Conservation (phyloP, 1,140 invertebrate genomes). For the Neuroterus valhalla region DNA sequence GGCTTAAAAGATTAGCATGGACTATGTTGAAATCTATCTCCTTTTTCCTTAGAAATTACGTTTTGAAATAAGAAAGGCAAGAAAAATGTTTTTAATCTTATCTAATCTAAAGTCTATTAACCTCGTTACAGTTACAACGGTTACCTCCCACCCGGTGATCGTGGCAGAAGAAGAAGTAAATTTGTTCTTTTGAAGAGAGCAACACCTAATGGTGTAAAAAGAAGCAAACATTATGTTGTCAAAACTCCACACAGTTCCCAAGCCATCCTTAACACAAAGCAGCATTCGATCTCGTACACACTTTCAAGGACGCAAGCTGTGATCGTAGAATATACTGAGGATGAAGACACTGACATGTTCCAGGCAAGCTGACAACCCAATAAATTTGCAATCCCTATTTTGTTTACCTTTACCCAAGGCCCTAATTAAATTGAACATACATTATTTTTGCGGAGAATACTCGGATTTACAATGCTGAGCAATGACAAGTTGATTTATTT, state of each 20-base stretch:
- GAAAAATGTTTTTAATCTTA: slow-evolving; percentile 22
- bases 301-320: slow-evolving; percentile 96
- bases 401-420: not conserved
- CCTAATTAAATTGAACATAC: slow-evolving; percentile 2
- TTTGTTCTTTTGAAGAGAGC: slow-evolving; percentile 91
- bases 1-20: not conserved
- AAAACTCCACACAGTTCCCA: slow-evolving; percentile 92
- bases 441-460: slow-evolving; percentile 16
- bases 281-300: slow-evolving; percentile 98
- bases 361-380: slow-evolving; percentile 81
- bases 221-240: slow-evolving; percentile 96
- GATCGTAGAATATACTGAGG: slow-evolving; percentile 96
- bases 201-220: slow-evolving; percentile 93
- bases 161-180: slow-evolving; percentile 93
- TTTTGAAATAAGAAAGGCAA: slow-evolving; percentile 6
- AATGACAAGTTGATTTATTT: not conserved
- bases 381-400: slow-evolving; percentile 31
- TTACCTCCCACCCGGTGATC: slow-evolving; percentile 92
- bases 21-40: not conserved
- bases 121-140: slow-evolving; percentile 90
- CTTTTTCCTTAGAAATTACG: not conserved
- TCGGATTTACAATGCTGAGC: not conserved
- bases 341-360: slow-evolving; percentile 98
- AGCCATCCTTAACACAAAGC: slow-evolving; percentile 91
- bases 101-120: slow-evolving; percentile 18